Conservation (phyloP, 2,797 vertebrate species). For the Rhadinocentrus ornatus region DNA sequence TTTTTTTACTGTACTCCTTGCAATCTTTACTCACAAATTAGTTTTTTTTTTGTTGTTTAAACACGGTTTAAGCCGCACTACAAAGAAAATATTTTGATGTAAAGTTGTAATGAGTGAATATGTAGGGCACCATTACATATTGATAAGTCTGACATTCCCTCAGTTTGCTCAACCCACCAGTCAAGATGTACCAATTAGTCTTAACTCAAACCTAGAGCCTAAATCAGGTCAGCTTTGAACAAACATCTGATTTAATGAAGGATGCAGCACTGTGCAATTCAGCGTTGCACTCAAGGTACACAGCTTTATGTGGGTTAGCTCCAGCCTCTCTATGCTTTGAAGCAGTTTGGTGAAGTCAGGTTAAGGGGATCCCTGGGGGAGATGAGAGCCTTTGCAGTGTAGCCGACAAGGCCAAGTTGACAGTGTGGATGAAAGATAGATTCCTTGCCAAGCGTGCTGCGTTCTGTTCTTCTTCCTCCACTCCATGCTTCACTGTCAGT, state of each 20-base stretch:
- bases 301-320: constrained; percentile 75
- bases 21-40: not conserved
- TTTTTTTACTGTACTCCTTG: constrained; percentile 7
- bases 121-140: constrained; percentile 73
- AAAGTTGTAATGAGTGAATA: constrained; percentile 42
- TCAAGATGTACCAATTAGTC: constrained; percentile 66
- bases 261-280: constrained; percentile 57
- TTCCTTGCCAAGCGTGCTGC: constrained; percentile 8
- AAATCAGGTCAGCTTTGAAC: constrained; percentile 74
- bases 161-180: constrained; percentile 51
- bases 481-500: constrained; percentile 23
- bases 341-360: constrained; percentile 75
- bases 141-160: constrained; percentile 68
- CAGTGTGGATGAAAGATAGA: constrained; percentile 49
- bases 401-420: constrained; percentile 45
- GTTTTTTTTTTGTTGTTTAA: constrained; percentile 9
- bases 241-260: constrained; percentile 69
- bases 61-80: not conserved
- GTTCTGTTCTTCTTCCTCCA: constrained; percentile 20
- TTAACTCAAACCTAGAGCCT: constrained; percentile 59
- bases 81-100: constrained; percentile 6
- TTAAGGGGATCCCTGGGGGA: constrained; percentile 61
- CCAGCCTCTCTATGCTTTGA: constrained; percentile 68
- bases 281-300: constrained; percentile 47
- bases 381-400: constrained; percentile 50